These are phyloP conservation scores for Diadumene lineata DNA, from an alignment of 92 coral and sea anemone genomes.

Conservation along the genomic window DNA sequence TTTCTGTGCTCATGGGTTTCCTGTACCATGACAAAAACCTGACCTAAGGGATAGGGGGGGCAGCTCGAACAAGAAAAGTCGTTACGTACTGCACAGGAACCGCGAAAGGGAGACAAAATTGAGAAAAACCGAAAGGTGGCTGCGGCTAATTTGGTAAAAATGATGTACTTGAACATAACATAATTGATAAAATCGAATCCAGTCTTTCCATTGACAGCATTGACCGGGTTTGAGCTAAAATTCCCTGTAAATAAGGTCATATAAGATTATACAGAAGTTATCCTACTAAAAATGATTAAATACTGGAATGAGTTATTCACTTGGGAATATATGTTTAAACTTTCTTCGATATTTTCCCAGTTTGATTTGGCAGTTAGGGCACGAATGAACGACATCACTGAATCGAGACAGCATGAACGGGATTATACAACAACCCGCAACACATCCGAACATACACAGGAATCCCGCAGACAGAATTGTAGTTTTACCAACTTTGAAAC, in stretches of 20 bases:
- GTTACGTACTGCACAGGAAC: too few species aligned
- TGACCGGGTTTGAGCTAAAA: too few species aligned
- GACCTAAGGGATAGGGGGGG: too few species aligned
- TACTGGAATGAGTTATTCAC: slow-evolving; percentile 15
- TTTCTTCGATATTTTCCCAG: slow-evolving; percentile 63
- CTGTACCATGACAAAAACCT: too few species aligned
- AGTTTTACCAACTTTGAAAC: slow-evolving; percentile 66
- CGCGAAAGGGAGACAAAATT: too few species aligned
- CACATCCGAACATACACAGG: slow-evolving; percentile 65
- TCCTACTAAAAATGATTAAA: not conserved
- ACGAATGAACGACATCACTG: slow-evolving; percentile 66
- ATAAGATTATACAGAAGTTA: not conserved
- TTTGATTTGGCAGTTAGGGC: slow-evolving; percentile 79
- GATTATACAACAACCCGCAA: slow-evolving; percentile 70
- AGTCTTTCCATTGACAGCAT: too few species aligned
- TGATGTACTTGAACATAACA: too few species aligned
- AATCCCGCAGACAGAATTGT: slow-evolving; percentile 61
- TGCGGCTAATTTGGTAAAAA: too few species aligned
- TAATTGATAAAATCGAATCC: too few species aligned
- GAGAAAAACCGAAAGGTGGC: too few species aligned
- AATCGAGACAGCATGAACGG: slow-evolving; percentile 49
- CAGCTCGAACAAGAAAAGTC: too few species aligned
- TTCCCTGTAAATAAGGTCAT: not conserved
- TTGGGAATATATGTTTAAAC: slow-evolving; percentile 40
- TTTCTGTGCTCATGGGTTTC: too few species aligned